Evolutionary conservation across 2,113 vertebrate species (phyloP).

Genomic region (Psittacus erithacus): DNA sequence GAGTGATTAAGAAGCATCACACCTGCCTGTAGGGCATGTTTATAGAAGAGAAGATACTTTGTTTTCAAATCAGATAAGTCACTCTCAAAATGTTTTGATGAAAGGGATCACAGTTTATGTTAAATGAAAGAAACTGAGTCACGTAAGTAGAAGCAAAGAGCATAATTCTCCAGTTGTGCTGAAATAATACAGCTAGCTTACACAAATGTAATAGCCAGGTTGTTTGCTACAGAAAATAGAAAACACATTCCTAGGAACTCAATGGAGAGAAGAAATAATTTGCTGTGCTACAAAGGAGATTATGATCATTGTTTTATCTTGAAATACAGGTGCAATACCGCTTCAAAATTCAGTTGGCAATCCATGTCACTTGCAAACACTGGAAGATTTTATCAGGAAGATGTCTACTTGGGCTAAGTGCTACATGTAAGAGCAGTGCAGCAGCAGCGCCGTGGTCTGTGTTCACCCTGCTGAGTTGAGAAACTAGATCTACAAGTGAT

Average conservation of each 20-base stretch:
- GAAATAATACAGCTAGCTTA: neutral
- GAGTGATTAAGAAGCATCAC: neutral
- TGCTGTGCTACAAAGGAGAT: neutral
- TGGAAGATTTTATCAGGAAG: neutral
- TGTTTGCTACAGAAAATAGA: neutral
- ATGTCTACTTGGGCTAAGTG: neutral
- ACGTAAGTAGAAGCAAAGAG: neutral
- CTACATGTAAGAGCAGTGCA: fast-evolving
- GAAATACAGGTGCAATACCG: neutral
- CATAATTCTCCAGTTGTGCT: neutral
- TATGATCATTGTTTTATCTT: neutral
- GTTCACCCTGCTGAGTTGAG: neutral
- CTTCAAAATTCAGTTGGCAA: neutral
- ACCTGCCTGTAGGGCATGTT: neutral
- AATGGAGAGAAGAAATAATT: neutral
- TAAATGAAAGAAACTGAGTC: neutral
- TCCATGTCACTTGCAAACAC: neutral
- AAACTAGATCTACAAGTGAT: neutral
- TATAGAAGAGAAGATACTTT: neutral
- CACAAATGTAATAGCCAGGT: neutral
- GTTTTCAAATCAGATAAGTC: neutral
- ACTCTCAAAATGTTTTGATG: neutral
- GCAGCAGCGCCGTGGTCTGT: neutral
- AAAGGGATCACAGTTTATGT: neutral
- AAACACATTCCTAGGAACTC: neutral